Conservation (phyloP, 1,140 invertebrate genomes). For the Potamilus streckersoni region DNA sequence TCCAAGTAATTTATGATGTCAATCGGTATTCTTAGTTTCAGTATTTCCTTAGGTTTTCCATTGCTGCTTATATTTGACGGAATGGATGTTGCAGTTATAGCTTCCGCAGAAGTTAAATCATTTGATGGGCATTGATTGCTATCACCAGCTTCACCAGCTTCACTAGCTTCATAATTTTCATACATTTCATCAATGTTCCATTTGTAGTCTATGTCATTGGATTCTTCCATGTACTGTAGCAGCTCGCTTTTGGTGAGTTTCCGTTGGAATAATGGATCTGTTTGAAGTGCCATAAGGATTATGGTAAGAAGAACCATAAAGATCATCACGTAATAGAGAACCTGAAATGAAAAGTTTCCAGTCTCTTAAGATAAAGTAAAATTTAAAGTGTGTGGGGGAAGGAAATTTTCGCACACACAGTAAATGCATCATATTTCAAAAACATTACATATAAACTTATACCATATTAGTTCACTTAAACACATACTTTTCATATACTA, state of each 20-base stretch:
- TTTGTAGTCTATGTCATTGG: background rate
- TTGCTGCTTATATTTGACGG: background rate
- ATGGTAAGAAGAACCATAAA: constrained; percentile 36
- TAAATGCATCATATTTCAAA: no score
- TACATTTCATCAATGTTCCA: background rate
- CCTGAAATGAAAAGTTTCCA: constrained; percentile 29
- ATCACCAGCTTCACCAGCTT: background rate
- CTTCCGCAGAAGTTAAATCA: background rate
- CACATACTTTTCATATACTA: no score
- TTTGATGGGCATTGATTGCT: background rate
- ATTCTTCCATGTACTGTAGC: constrained; percentile 21
- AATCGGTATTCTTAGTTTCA: constrained; percentile 23
- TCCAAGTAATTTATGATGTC: constrained; percentile 35
- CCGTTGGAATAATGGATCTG: constrained; percentile 23
- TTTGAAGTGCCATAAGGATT: constrained; percentile 25
- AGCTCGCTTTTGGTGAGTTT: constrained; percentile 29
- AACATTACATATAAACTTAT: no score
- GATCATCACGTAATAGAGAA: constrained; percentile 33
- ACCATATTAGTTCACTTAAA: no score
- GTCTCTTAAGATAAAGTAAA: no score
- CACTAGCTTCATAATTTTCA: background rate
- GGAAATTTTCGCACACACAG: no score
- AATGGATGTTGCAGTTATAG: background rate
- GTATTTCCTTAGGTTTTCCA: constrained; percentile 1
- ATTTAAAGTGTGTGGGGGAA: no score